Base-by-base conservation (phyloP, 1,140 invertebrate genomes). In the Augochlora pura region DNA sequence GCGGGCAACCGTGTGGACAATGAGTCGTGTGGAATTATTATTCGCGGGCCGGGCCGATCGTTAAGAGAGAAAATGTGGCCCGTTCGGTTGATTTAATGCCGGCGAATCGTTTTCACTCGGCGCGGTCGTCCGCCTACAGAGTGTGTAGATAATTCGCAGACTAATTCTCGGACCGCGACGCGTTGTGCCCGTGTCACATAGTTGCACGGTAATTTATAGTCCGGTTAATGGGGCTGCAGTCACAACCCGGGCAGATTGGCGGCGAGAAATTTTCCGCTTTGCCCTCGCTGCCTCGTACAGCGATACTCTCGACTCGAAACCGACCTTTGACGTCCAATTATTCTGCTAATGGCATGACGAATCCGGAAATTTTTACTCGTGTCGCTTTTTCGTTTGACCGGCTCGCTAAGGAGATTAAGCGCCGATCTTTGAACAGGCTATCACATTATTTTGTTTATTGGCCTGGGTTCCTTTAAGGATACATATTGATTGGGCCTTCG, bases 181-280 rank as follows among this genome's bases (percentile, higher is more conserved):
- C 6, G 32, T n/a, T 39, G 62, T 64, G 62, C 62, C 32, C 14
- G 25, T 64, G 18, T 64, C 21, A 21, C 62, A 64, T 64, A 39
- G 32, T 64, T 64, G 62, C 62, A 64, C 16, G 8, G 38, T 65
- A 65, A 42, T 65, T 65, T 65, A 42, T 65, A 42, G 38, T 21
- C 4, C 6, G 27, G 18, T n/a, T 64, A 64, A 64, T 39, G 62
- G 21, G 42, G 42, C 42, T 10, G 42, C 42, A 46, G 42, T 46
- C 42, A 46, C 42, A 10, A 14, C 42, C 10, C 42, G 9, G 42
- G 42, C 42, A 46, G 42, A 46, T 46, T 46, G 42, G 42, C 14
- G 62, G 18, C 62, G 62, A 64, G 62, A 64, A 39, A 64, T 64
- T 64, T 64, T 39, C 32, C 62, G 38, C 1, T 18, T n/a, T 10